Conservation (phyloP, 1,140 invertebrate genomes). For the Diplogasteroides magnus region DNA sequence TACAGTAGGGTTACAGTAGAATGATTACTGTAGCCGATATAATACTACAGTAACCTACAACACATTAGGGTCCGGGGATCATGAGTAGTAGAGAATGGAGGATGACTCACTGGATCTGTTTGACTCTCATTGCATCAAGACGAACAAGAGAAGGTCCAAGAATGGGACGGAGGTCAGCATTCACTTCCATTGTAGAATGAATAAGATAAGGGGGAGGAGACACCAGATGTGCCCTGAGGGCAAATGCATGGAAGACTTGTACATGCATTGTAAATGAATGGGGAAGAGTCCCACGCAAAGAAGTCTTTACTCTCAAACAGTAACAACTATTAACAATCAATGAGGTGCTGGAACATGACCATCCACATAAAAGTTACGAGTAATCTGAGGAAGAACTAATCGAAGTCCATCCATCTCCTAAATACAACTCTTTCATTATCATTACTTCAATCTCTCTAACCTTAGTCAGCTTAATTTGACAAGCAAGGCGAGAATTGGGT, state of each 20-base stretch:
- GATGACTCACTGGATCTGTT: slow-evolving; percentile 39
- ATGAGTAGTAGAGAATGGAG: no score
- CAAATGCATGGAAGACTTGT: no score
- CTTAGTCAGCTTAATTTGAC: slow-evolving; percentile 71
- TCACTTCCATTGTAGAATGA: slow-evolving; percentile 32
- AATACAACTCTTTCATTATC: background rate
- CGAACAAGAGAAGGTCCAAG: slow-evolving; percentile 39
- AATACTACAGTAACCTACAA: background rate
- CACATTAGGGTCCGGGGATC: no score
- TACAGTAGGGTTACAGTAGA: no score
- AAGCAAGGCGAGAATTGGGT: slow-evolving; percentile 89
- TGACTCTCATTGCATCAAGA: slow-evolving; percentile 42
- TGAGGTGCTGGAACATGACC: slow-evolving; percentile 87
- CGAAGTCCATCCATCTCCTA: slow-evolving; percentile 80
- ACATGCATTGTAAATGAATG: no score
- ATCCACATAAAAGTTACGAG: slow-evolving; percentile 97
- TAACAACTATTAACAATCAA: no score
- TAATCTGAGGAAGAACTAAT: slow-evolving; percentile 77
- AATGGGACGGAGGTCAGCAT: slow-evolving; percentile 38
- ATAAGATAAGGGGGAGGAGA: background rate
- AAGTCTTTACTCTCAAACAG: no score
- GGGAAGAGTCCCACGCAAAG: no score
- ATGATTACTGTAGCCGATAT: no score
- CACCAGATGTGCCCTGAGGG: no score
- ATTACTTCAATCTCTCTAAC: background rate